Base-by-base conservation (phyloP, 2,113 vertebrate genomes). In the Dendrocopos noguchii region DNA sequence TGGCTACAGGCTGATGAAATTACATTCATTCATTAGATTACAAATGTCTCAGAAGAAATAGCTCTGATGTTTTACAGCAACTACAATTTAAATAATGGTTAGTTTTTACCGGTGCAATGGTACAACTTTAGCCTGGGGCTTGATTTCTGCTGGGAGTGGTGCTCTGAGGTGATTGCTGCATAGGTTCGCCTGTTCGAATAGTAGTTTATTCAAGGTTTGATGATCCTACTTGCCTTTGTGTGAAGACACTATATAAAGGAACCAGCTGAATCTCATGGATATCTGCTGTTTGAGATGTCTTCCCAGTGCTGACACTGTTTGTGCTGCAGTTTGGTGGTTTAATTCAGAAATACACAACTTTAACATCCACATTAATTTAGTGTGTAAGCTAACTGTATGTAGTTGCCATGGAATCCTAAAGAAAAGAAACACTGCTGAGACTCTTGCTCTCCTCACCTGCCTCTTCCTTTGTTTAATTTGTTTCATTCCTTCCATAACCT, bases 1-100 rank as follows among this genome's bases (percentile, higher is more conserved):
- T 47, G 65, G 57, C 56, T 95, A 67, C 19, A 79, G 81, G 61
- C 71, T 84, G 72, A 92, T 74, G 59, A 82, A 84, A 88, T 90
- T 82, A 57, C 42, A 80, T 91, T 56, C 42, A 82, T 93, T 83
- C 53, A 65, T 92, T 92, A 55, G 70, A 68, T 92, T 90, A 84
- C 31, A 87, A 76, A 56, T 66, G 12, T 76, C 55, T 87, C 31
- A 18, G 71, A 85, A 95, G 85, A 76, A 88, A 73, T 36, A 81
- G 21, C 56, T 34, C 21, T 70, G 50, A 57, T 81, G 21, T 84
- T 81, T 95, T 88, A 74, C 42, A 94, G 39, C 80, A 80, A 44
- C 46, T 67, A 28, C 60, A 63, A 61, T 75, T 81, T 60, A 93
- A 86, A 72, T 80, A 57, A 73, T 6, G 4, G 56, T 70, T 84